These are phyloP conservation scores for Desmodus rotundus DNA, from an alignment of 2,113 vertebrate genomes.

Conservation along the genomic window DNA sequence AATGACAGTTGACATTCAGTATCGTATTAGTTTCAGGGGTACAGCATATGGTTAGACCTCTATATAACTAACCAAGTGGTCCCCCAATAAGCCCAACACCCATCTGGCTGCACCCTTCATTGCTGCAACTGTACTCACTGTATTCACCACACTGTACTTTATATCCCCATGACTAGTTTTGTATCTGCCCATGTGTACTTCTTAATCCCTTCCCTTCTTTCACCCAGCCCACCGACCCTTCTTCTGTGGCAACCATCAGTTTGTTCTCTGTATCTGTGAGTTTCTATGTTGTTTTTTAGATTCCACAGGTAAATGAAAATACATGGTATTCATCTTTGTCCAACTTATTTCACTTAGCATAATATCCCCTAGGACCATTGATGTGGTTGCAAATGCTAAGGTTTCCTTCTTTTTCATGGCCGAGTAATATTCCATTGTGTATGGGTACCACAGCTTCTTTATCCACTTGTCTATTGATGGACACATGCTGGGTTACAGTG, in stretches of 20 bases:
- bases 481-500: not conserved
- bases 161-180: not conserved
- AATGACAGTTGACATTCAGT: not conserved
- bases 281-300: not conserved
- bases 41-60: not conserved
- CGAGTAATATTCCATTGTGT: not conserved
- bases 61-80: not conserved
- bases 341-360: not conserved
- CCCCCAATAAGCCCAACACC: not conserved
- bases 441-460: not conserved
- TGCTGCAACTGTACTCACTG: not conserved
- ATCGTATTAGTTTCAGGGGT: not conserved
- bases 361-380: not conserved
- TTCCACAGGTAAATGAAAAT: not conserved
- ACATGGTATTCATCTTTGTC: not conserved
- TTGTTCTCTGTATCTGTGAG: not conserved
- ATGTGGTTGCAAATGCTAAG: not conserved
- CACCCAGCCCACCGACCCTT: not conserved
- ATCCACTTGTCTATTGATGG: not conserved
- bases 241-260: not conserved
- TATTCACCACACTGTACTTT: fast-evolving
- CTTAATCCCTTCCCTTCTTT: not conserved
- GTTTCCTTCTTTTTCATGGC: not conserved
- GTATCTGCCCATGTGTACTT: not conserved
- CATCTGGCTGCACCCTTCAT: too few relatives aligned